A percentile compares a stretch with the other conserved stretches of the same genome.
phyloP scores from a whole-genome alignment of 2,797 vertebrate genomes.

The Acanthiza pusilla region DNA sequence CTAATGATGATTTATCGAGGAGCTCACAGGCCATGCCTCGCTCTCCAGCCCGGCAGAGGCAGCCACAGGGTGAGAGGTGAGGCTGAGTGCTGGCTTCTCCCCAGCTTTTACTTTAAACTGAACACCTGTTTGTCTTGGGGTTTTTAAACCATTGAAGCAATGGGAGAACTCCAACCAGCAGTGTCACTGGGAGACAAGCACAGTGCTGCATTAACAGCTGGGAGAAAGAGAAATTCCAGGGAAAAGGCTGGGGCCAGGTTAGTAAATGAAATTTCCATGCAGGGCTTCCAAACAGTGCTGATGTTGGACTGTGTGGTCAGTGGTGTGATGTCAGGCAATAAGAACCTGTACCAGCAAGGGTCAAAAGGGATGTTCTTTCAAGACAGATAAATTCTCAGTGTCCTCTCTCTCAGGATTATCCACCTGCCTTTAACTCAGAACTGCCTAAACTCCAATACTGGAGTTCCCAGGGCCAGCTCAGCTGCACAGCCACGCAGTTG shows the following conservation, averaged over 20 bases:
- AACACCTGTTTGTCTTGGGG: not conserved
- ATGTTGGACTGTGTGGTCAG: not conserved
- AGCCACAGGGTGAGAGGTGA: not conserved
- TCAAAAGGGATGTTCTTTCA: not conserved
- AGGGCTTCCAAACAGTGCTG: not conserved
- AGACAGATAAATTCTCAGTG: not conserved
- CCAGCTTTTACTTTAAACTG: not conserved
- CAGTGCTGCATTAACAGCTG: not conserved
- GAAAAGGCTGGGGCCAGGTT: not conserved
- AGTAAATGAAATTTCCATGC: not conserved
- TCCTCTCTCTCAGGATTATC: not conserved
- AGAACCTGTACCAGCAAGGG: not conserved
- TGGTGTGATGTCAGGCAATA: not conserved
- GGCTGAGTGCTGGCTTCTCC: not conserved
- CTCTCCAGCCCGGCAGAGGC: not conserved
- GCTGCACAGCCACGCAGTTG: not conserved
- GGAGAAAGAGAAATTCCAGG: not conserved
- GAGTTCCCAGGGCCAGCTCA: not conserved
- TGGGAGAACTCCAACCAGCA: not conserved
- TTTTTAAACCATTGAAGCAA: not conserved
- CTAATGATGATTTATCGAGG: constrained; percentile 53
- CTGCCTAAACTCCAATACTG: not conserved
- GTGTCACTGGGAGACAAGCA: not conserved
- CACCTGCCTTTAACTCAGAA: not conserved
- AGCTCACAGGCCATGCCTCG: not conserved